These are phyloP conservation scores for Brachyistius frenatus DNA, from an alignment of 2,113 vertebrate species.

Conservation along the genomic window DNA sequence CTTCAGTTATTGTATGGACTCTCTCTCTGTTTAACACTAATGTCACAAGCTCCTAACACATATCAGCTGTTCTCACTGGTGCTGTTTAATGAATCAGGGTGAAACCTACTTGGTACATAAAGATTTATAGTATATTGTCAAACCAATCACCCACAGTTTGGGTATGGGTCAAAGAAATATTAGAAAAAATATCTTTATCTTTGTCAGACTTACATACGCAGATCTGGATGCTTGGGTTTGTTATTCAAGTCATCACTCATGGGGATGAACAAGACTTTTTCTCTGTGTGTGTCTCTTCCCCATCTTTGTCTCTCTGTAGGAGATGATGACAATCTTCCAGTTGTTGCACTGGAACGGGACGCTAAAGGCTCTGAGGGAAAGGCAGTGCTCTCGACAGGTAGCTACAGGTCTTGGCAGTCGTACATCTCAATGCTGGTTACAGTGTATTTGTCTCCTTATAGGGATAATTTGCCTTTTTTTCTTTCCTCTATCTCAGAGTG, in stretches of 20 bases:
- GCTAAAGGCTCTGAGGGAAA: constrained; percentile 88
- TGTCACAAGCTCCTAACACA: constrained; percentile 39
- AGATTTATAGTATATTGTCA: constrained; percentile 45
- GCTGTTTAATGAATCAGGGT: constrained; percentile 21
- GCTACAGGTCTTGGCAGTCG: constrained; percentile 16
- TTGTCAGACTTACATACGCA: constrained; percentile 17
- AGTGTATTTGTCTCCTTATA: not conserved
- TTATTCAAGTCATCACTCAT: constrained; percentile 19
- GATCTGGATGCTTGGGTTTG: constrained; percentile 27
- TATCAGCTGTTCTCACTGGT: constrained; percentile 45
- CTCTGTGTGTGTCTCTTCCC: not conserved
- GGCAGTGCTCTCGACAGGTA: constrained; percentile 89
- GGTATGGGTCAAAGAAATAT: constrained; percentile 11
- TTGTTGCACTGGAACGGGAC: constrained; percentile 92
- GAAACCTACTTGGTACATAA: constrained; percentile 23
- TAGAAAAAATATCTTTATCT: constrained; percentile 17
- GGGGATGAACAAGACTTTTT: not conserved
- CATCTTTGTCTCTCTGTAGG: constrained; percentile 76
- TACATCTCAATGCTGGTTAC: not conserved
- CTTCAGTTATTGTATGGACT: constrained; percentile 26
- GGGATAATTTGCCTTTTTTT: not conserved
- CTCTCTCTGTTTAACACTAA: constrained; percentile 41
- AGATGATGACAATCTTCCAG: constrained; percentile 92
- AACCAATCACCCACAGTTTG: constrained; percentile 44
- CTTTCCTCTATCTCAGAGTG: constrained; percentile 65